Evolutionary conservation across 1,140 invertebrate species (phyloP).

Genomic region (Diuraphis noxia): DNA sequence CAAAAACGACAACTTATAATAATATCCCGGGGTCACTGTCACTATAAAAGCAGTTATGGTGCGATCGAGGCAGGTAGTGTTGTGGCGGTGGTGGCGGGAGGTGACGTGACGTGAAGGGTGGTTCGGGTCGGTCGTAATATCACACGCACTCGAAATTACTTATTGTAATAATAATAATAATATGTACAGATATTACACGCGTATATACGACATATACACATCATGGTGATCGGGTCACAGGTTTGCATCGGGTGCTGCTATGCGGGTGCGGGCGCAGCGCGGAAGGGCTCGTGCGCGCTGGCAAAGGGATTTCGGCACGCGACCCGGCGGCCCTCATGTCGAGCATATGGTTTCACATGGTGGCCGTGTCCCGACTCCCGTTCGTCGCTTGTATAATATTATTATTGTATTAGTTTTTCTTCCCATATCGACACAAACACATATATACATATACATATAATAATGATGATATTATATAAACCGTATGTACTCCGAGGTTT

Average conservation of each 20-base stretch:
- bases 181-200: neutral
- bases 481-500: neutral
- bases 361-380: neutral
- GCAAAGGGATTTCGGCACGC: conserved; percentile 49
- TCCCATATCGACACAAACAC: neutral
- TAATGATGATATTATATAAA: neutral
- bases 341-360: conserved; percentile 51
- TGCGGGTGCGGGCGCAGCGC: conserved; percentile 18
- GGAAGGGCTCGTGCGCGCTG: conserved; percentile 4
- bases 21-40: neutral
- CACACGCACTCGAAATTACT: conserved; percentile 7
- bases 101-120: neutral
- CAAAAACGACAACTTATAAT: neutral
- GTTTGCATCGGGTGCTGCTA: conserved; percentile 32
- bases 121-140: neutral
- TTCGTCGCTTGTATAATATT: neutral
- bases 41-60: no score
- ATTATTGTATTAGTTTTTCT: neutral
- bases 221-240: neutral
- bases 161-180: neutral
- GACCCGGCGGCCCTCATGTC: conserved; percentile 41
- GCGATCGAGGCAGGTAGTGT: neutral
- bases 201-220: neutral
- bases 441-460: neutral
- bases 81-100: no score